Conservation (phyloP, 2,113 vertebrate species). For the Lepisosteus oculatus region DNA sequence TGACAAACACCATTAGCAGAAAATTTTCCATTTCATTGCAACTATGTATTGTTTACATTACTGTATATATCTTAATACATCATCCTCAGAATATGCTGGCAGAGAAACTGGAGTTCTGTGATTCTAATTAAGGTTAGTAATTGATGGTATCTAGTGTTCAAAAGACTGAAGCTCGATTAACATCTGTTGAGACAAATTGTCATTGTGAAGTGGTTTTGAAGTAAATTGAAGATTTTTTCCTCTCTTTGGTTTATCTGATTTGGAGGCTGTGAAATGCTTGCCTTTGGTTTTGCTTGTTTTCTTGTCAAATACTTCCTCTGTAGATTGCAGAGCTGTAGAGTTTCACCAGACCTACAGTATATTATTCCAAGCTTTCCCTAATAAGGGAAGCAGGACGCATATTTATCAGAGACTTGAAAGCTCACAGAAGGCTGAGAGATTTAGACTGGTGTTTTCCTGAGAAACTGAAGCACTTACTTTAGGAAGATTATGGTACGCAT, state of each 20-base stretch:
- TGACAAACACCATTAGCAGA: slow-evolving; percentile 95
- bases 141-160: slow-evolving; percentile 81
- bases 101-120: slow-evolving; percentile 74
- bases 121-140: slow-evolving; percentile 88
- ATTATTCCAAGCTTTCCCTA: slow-evolving; percentile 77
- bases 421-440: slow-evolving; percentile 68
- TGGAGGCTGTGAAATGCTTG: slow-evolving; percentile 78
- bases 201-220: slow-evolving; percentile 84
- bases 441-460: slow-evolving; percentile 65
- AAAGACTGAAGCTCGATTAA: slow-evolving; percentile 81
- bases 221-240: slow-evolving; percentile 74
- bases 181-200: slow-evolving; percentile 87
- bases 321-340: slow-evolving; percentile 68
- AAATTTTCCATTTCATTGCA: slow-evolving; percentile 90
- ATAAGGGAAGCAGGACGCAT: slow-evolving; percentile 73
- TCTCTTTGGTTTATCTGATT: slow-evolving; percentile 74
- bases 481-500: slow-evolving; percentile 87
- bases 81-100: slow-evolving; percentile 77
- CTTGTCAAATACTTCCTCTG: slow-evolving; percentile 73
- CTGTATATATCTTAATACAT: slow-evolving; percentile 84
- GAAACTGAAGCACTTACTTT: slow-evolving; percentile 78
- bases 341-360: slow-evolving; percentile 72
- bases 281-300: slow-evolving; percentile 73
- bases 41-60: slow-evolving; percentile 92
- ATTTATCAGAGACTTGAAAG: slow-evolving; percentile 74